Conservation (phyloP, 2,888 invertebrate genomes). For the Anticlea derivata region DNA sequence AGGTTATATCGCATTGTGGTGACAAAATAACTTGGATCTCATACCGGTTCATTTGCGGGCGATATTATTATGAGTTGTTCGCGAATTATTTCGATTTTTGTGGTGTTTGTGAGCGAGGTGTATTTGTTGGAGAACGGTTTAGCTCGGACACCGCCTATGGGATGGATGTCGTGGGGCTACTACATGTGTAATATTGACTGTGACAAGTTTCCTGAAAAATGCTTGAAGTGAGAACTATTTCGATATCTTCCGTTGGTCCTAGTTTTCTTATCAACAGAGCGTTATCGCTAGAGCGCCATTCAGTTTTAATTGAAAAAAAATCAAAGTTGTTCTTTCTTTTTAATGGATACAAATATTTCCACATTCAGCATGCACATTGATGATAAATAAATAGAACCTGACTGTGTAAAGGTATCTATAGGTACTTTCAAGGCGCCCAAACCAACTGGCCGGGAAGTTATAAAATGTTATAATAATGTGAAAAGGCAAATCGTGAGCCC, state of each 20-base stretch:
- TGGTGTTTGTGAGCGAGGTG: constrained; percentile 46
- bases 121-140: constrained; percentile 84
- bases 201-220: constrained; percentile 82
- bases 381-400: too few relatives aligned
- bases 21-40: constrained; percentile 1
- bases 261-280: constrained; percentile 1
- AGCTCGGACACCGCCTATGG: constrained; percentile 88
- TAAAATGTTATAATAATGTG: too few relatives aligned
- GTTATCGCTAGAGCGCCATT: not conserved
- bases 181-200: constrained; percentile 86
- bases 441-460: too few relatives aligned
- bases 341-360: too few relatives aligned
- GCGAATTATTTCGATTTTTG: constrained; percentile 27
- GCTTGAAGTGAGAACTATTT: constrained; percentile 81
- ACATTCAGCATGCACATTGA: too few relatives aligned
- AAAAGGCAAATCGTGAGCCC: too few relatives aligned
- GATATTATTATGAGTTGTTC: constrained; percentile 14
- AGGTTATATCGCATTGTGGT: constrained; percentile 16
- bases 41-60: not conserved
- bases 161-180: constrained; percentile 89
- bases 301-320: constrained; percentile 10
- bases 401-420: too few relatives aligned
- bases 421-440: too few relatives aligned
- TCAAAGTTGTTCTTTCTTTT: not conserved
- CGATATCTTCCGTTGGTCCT: not conserved